Base-by-base conservation (phyloP, 2,888 invertebrate genomes). In the Trissolcus brochymenae region DNA sequence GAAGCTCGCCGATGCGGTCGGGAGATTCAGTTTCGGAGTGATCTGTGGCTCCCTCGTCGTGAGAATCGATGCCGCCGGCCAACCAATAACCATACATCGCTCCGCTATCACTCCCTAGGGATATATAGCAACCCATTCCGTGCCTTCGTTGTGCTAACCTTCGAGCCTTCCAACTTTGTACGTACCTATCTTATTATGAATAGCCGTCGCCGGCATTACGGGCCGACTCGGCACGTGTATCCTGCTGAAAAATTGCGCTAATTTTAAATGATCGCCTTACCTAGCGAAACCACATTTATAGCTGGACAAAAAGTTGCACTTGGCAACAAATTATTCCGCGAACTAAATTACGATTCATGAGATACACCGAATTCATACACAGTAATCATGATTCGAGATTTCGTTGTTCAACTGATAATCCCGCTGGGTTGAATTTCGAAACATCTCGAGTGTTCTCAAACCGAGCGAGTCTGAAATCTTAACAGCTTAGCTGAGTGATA, bases 61-160 rank as follows among this genome's bases (percentile, higher is more conserved):
- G 87, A 87, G 88, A 89, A 89, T 89, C 88, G 89, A 89, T 89
- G 88, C 88, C 84, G 84, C 85, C 87, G 85, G 85, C 86, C 86
- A 86, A 85, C 88, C 88, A 89, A 89, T 89, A 89, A 88, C 89
- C 87, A 87, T 88, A 87, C 87, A 87, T 88, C 87, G 84, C 86
- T 84, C 82, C 82, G 82, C 85, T 87, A 87, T 87, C 87, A 87
- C 87, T 87, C 87, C 87, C 87, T 76, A 76, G 87, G 86, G 87
- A 81, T 84, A 82, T 85, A 79, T 80, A 79, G 75, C 61, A 75
- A 72, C 71, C 78, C 76, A 64, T 49, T 80, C 62, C 61, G 55
- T 53, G 55, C 53, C 76, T 50, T 19, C 19, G 57, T 50, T 78
- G 71, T 56, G 40, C 67, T 56, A 74, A 62, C 78, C 75, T 71